Base-by-base conservation (phyloP, 2,888 invertebrate species). In the Embidobia sp. region DNA sequence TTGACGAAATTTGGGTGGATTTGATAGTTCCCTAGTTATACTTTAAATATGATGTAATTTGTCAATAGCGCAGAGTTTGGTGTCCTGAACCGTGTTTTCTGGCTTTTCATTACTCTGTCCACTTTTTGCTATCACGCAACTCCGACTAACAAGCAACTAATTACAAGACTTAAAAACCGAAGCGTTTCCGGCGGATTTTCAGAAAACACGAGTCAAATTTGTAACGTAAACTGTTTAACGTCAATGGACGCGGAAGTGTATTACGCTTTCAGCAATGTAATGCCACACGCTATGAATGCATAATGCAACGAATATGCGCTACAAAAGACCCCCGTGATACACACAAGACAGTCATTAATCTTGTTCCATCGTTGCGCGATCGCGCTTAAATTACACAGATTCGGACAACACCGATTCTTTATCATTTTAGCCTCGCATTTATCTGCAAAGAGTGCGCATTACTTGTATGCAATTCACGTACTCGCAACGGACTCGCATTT, bases 281-380 rank as follows among this genome's bases (percentile, higher is more conserved):
- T 64, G 53, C 37, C 37, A 53, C 64, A 57, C 51, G 59, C 64
- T 33, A 66, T 59, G 73, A 73, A 73, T 73, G 35, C 51, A 49
- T 66, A 73, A 73, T 73, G 64, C 51, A 27, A 13, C 22, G 46
- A 31, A 57, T 64, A 46, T 64, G 42, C 46, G 49, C 19, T 57
- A 64, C 64, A 64, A 64, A 64, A 64, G 64, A 57, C 33, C 40
- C 48, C 57, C 57, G 10, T 73, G 29, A 57, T 53, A 16, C 64
- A 63, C 31, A 64, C 57, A 73, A 73, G 64, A 48, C 63, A 57
- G 31, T 49, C 64, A 63, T 73, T 73, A 64, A 73, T 73, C 73
- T 73, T 72, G 48, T 37, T 55, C 46, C 46, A 16, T 55, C 37
- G 63, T 64, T 48, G 8, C 35, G 13, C 8, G 31, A 57, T 64